Percentiles rank a stretch among this genome's conserved stretches.
These are phyloP conservation scores for Capitella teleta DNA, from an alignment of 1,140 invertebrate genomes.

Conservation along the genomic window DNA sequence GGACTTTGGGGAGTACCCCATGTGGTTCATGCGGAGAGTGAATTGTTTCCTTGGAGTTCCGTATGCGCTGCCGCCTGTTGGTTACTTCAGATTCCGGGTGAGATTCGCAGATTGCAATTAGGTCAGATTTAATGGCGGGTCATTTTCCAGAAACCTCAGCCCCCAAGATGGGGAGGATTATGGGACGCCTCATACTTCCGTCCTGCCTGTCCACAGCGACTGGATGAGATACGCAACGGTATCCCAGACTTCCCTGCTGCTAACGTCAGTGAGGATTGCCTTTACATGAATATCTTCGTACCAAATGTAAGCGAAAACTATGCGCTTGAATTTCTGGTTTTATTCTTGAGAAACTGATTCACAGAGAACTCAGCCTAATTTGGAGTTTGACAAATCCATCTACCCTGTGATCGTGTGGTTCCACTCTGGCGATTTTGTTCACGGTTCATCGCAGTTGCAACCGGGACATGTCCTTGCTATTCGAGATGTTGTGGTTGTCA, in stretches of 20 bases:
- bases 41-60: constrained; percentile 14
- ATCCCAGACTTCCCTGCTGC: constrained; percentile 8
- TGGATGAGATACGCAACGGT: constrained; percentile 6
- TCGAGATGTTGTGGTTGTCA: constrained; percentile 87
- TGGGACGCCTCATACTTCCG: constrained; percentile 13
- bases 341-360: too few species aligned
- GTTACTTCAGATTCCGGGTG: constrained; percentile 10
- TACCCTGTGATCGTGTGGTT: constrained; percentile 13
- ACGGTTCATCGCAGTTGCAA: constrained; percentile 74
- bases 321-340: too few species aligned
- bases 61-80: constrained; percentile 12
- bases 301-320: constrained; percentile 11
- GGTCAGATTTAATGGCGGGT: not conserved
- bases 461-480: constrained; percentile 83
- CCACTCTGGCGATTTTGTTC: constrained; percentile 64
- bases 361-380: too few species aligned
- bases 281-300: constrained; percentile 15
- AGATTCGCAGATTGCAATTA: not conserved
- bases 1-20: constrained; percentile 9
- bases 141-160: constrained; percentile 5
- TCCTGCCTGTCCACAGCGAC: constrained; percentile 11
- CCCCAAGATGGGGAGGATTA: constrained; percentile 10
- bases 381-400: not conserved
- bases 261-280: constrained; percentile 15
- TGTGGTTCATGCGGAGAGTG: constrained; percentile 47